phyloP scores from a whole-genome alignment of 2,888 invertebrate species.

The Bombyx huttoni region DNA sequence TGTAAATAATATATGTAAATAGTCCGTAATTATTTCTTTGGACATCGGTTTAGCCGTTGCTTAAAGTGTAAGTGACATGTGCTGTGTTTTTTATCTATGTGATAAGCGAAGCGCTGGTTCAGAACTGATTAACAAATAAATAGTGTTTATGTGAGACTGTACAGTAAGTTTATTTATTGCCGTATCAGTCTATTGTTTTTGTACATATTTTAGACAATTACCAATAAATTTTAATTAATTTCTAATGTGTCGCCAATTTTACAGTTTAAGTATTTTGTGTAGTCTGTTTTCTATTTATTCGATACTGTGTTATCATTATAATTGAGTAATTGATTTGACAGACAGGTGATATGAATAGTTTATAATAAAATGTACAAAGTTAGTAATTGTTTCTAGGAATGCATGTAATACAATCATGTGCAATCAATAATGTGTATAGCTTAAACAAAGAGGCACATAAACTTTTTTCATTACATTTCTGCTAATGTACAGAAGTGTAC shows the following conservation, averaged over 20 bases:
- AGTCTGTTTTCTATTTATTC: constrained; percentile 47
- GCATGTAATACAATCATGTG: constrained; percentile 64
- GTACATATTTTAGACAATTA: constrained; percentile 55
- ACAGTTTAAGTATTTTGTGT: constrained; percentile 37
- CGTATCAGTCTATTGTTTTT: constrained; percentile 54
- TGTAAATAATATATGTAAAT: constrained; percentile 41
- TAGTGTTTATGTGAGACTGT: constrained; percentile 59
- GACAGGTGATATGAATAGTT: constrained; percentile 58
- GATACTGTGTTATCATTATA: constrained; percentile 32
- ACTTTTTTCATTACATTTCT: constrained; percentile 62
- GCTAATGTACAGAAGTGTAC: constrained; percentile 54
- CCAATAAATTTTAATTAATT: constrained; percentile 58
- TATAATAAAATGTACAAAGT: constrained; percentile 63
- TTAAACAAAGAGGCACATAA: constrained; percentile 42
- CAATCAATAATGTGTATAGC: constrained; percentile 55
- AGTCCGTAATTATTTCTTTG: constrained; percentile 27
- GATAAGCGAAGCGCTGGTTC: constrained; percentile 58
- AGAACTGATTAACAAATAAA: constrained; percentile 35
- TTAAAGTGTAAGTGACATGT: constrained; percentile 67
- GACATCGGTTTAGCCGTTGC: constrained; percentile 44
- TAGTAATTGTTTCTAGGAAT: constrained; percentile 57
- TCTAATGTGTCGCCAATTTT: constrained; percentile 46
- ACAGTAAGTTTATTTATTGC: constrained; percentile 66
- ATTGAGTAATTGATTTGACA: constrained; percentile 42
- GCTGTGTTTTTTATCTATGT: constrained; percentile 69